phyloP scores from a whole-genome alignment of 1,140 invertebrate species.

The Drosophila malerkotliana region DNA sequence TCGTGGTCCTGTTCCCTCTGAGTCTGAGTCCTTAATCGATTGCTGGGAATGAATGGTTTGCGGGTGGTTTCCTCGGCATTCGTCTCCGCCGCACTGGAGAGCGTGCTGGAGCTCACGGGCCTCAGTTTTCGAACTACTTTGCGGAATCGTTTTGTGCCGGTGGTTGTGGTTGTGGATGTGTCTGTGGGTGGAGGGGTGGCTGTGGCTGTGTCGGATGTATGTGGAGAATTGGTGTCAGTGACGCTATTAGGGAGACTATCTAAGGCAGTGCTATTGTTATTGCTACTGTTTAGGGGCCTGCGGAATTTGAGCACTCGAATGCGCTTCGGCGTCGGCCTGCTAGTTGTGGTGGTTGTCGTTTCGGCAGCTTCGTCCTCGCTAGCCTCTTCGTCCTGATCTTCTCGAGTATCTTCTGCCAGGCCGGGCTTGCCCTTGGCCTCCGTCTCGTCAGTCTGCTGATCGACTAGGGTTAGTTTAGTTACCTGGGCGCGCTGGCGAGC shows the following conservation, averaged over 20 bases:
- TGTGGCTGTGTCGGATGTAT: conserved; percentile 22
- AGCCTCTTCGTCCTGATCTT: conserved; percentile 28
- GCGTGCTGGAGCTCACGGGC: conserved; percentile 31
- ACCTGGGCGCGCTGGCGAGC: conserved; percentile 57
- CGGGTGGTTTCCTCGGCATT: conserved; percentile 44
- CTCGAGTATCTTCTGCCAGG: conserved; percentile 21
- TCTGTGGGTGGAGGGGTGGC: conserved; percentile 21
- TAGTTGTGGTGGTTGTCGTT: conserved; percentile 31
- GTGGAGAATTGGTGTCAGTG: conserved; percentile 45
- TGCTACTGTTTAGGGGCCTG: conserved; percentile 54
- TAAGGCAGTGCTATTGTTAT: conserved; percentile 41
- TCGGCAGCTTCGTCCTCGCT: conserved; percentile 17
- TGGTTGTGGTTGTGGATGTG: conserved; percentile 22
- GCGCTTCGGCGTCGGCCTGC: conserved; percentile 59
- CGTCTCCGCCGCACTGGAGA: conserved; percentile 9
- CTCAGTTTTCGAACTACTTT: conserved; percentile 75
- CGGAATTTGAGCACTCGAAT: conserved; percentile 73
- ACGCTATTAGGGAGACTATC: conserved; percentile 53
- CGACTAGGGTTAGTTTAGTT: conserved; percentile 67
- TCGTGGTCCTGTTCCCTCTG: conserved; percentile 26
- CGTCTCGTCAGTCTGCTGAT: conserved; percentile 39
- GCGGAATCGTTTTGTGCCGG: conserved; percentile 67
- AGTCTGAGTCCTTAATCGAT: conserved; percentile 10
- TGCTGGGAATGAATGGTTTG: conserved; percentile 59
- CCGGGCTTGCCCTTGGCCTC: conserved; percentile 35